Percentiles rank a stretch among this genome's conserved stretches.
These are phyloP conservation scores for Batillaria attramentaria DNA, from an alignment of 1,140 invertebrate genomes.

Conservation along the genomic window DNA sequence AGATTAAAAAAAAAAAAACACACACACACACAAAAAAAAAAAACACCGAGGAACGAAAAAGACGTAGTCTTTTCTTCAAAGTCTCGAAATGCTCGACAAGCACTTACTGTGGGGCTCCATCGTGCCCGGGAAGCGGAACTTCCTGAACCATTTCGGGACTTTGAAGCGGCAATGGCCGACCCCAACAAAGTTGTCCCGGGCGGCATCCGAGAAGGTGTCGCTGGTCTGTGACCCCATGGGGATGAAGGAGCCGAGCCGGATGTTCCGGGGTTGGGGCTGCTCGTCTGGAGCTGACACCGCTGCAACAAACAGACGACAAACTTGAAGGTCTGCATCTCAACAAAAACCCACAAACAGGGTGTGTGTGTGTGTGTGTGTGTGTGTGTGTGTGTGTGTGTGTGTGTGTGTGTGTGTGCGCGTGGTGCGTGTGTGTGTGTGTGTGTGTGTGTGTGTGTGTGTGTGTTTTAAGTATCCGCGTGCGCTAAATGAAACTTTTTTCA, in stretches of 20 bases:
- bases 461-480: not conserved
- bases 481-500: too few species aligned
- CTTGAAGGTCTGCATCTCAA: not conserved
- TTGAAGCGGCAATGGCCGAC: slow-evolving; percentile 56
- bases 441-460: not conserved
- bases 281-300: slow-evolving; percentile 41
- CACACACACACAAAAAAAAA: not conserved
- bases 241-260: slow-evolving; percentile 51
- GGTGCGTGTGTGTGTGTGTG: slow-evolving; percentile 11
- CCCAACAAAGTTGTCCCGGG: slow-evolving; percentile 50
- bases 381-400: not conserved
- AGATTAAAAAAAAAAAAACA: slow-evolving; percentile 7
- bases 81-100: not conserved
- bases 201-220: slow-evolving; percentile 42
- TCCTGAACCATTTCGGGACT: slow-evolving; percentile 51
- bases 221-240: slow-evolving; percentile 40
- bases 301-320: slow-evolving; percentile 31
- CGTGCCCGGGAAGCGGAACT: slow-evolving; percentile 55
- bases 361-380: not conserved
- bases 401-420: not conserved
- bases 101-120: slow-evolving; percentile 68
- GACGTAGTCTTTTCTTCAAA: not conserved
- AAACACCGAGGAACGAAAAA: not conserved
- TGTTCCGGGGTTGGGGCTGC: slow-evolving; percentile 41
- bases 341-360: not conserved